These are phyloP conservation scores for Thymallus thymallus DNA, from an alignment of 2,113 vertebrate genomes.

Conservation along the genomic window DNA sequence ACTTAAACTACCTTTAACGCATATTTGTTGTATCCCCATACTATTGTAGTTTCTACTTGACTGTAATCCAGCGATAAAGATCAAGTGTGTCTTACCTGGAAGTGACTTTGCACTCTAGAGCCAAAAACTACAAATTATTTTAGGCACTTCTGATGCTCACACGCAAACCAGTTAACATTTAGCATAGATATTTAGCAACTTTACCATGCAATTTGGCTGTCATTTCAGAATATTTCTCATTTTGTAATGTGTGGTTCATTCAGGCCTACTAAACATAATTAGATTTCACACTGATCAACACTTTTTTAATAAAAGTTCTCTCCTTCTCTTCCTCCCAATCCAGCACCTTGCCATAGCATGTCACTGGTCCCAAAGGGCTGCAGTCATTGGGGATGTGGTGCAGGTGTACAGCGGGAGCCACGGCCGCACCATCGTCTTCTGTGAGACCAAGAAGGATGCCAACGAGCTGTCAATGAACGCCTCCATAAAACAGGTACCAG, in stretches of 20 bases:
- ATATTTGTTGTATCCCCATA: too few relatives aligned
- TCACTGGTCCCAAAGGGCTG: constrained; percentile 88
- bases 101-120: neutral
- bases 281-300: too few relatives aligned
- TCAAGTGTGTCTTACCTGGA: neutral
- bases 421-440: constrained; percentile 91
- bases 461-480: constrained; percentile 84
- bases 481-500: constrained; percentile 87
- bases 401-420: constrained; percentile 91
- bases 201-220: too few relatives aligned
- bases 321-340: too few relatives aligned
- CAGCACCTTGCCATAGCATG: constrained; percentile 94
- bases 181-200: too few relatives aligned
- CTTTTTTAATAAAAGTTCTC: too few relatives aligned
- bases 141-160: neutral
- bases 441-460: constrained; percentile 93
- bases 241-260: too few relatives aligned
- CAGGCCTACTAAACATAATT: too few relatives aligned
- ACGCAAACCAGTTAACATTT: neutral
- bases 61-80: too few relatives aligned
- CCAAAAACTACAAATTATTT: neutral
- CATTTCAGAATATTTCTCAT: too few relatives aligned
- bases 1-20: too few relatives aligned
- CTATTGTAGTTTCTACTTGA: too few relatives aligned
- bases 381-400: constrained; percentile 88